phyloP scores from a whole-genome alignment of 2,888 invertebrate species.

The Drosophila yooni region DNA sequence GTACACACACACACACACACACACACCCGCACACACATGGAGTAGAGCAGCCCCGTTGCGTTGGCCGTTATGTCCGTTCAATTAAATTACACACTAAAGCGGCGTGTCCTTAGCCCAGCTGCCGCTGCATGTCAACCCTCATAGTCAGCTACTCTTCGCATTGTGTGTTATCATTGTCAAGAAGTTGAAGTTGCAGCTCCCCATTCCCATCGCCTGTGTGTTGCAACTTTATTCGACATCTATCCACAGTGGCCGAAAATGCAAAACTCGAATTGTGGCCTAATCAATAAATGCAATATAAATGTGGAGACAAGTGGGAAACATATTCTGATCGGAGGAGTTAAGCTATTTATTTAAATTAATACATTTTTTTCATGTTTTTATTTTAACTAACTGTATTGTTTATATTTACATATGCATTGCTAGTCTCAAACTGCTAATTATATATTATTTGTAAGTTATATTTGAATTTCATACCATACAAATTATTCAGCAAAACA shows the following conservation, averaged over 20 bases:
- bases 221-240: conserved; percentile 58
- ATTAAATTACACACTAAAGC: conserved; percentile 79
- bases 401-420: background rate
- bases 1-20: conserved; percentile 22
- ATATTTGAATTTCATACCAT: too few species aligned
- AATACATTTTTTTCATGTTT: background rate
- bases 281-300: background rate
- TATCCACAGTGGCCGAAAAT: conserved; percentile 32
- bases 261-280: background rate
- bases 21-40: conserved; percentile 2
- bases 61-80: conserved; percentile 77
- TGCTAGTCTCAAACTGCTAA: background rate
- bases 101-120: conserved; percentile 58
- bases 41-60: conserved; percentile 32
- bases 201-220: conserved; percentile 25
- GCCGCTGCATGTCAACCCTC: conserved; percentile 49
- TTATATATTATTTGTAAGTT: too few species aligned
- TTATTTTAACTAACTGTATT: background rate
- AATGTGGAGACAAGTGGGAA: background rate
- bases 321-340: background rate
- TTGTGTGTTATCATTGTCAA: conserved; percentile 77
- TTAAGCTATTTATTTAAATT: background rate
- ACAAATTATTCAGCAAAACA: background rate
- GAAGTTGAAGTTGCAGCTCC: conserved; percentile 63
- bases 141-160: conserved; percentile 46